Evolutionary conservation across 2,113 vertebrate genomes (phyloP).

Genomic region (Terrapene triunguis): DNA sequence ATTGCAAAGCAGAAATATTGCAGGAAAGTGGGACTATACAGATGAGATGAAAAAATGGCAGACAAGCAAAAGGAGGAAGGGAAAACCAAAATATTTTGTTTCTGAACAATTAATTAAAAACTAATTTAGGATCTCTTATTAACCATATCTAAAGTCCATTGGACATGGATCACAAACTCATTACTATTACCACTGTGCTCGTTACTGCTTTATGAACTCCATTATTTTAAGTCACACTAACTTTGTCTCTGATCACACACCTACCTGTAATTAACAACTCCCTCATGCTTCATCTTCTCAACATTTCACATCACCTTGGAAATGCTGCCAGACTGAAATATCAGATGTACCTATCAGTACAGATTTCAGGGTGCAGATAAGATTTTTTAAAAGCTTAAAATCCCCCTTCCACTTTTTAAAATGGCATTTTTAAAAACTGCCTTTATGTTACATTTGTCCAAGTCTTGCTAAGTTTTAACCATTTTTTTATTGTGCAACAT

Average conservation of each 20-base stretch:
- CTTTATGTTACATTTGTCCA: not conserved
- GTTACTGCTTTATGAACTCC: constrained; percentile 59
- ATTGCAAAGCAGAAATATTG: constrained; percentile 38
- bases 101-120: constrained; percentile 75
- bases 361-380: not conserved
- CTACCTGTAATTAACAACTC: constrained; percentile 60
- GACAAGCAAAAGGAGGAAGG: constrained; percentile 54
- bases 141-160: constrained; percentile 55
- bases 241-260: not conserved
- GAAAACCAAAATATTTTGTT: constrained; percentile 72
- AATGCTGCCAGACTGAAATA: constrained; percentile 20
- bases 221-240: constrained; percentile 51
- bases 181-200: constrained; percentile 37
- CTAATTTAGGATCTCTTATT: constrained; percentile 63
- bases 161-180: constrained; percentile 67
- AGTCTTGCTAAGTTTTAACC: constrained; percentile 23
- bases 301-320: constrained; percentile 66
- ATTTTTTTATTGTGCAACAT: constrained; percentile 16
- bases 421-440: constrained; percentile 10
- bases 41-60: constrained; percentile 40
- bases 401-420: constrained; percentile 41
- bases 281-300: constrained; percentile 51
- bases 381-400: constrained; percentile 29
- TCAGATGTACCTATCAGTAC: constrained; percentile 5
- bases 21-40: constrained; percentile 57